Evolutionary conservation across 2,797 vertebrate species (phyloP).

Genomic region (Ispidina picta): DNA sequence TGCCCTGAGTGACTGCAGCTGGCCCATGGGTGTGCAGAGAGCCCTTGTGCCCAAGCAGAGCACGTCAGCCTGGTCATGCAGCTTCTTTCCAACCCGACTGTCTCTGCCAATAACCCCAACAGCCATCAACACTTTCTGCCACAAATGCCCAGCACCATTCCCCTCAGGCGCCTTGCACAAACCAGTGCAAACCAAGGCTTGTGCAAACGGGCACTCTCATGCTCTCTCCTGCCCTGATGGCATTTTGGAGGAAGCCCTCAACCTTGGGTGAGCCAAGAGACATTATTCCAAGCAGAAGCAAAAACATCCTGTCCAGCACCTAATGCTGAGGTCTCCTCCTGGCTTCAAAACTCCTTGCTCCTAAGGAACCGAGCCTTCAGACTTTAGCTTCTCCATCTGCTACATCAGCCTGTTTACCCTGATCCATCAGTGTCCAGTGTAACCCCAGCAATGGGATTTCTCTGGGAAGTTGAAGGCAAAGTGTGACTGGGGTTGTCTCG

Average conservation of each 20-base stretch:
- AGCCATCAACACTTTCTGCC: not conserved
- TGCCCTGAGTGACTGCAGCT: not conserved
- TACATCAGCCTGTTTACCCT: not conserved
- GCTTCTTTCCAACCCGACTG: rapidly evolving
- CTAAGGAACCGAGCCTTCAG: not conserved
- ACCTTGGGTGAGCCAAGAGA: not conserved
- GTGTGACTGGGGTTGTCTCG: not conserved
- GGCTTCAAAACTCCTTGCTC: not conserved
- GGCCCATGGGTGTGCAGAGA: not conserved
- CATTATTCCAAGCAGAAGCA: not conserved
- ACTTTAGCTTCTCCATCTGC: not conserved
- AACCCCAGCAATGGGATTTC: not conserved
- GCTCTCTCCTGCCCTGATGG: rapidly evolving
- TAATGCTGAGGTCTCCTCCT: not conserved
- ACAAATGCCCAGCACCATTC: not conserved
- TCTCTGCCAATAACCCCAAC: not conserved
- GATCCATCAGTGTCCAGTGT: not conserved
- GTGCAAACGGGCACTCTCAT: not conserved
- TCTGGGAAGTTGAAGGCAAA: not conserved
- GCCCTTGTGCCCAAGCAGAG: rapidly evolving
- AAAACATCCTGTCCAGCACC: not conserved
- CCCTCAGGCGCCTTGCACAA: not conserved
- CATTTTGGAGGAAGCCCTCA: not conserved
- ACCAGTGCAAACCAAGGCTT: not conserved
- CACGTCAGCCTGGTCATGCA: rapidly evolving